A percentile compares a stretch with the other conserved stretches of the same genome.
Conservation (phyloP, 2,888 invertebrate species). For the Erebia epiphron region DNA sequence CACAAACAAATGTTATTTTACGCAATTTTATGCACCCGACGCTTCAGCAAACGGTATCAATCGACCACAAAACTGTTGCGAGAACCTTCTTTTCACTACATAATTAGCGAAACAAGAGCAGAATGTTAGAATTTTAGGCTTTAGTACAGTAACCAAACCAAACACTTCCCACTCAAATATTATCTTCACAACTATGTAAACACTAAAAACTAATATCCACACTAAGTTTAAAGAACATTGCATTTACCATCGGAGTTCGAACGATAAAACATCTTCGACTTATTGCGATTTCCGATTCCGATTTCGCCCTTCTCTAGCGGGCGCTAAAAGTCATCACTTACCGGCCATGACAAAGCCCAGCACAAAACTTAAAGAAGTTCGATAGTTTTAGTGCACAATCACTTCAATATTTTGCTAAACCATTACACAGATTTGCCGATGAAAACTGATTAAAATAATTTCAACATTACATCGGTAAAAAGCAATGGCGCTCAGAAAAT, state of each 20-base stretch:
- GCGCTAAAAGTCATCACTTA: conserved; percentile 86
- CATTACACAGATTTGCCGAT: conserved; percentile 82
- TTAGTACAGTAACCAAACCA: conserved; percentile 73
- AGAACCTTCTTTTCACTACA: conserved; percentile 60
- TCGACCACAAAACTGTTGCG: conserved; percentile 58
- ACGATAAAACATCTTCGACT: conserved; percentile 84
- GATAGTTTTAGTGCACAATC: conserved; percentile 80
- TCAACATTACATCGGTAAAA: conserved; percentile 82
- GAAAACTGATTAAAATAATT: conserved; percentile 84
- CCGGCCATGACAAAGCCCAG: conserved; percentile 90
- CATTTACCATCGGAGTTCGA: conserved; percentile 84
- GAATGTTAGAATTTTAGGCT: conserved; percentile 65
- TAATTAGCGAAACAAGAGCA: conserved; percentile 63
- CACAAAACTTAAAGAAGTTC: conserved; percentile 81
- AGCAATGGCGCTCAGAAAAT: conserved; percentile 83
- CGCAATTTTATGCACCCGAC: conserved; percentile 46
- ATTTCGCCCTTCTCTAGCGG: conserved; percentile 83
- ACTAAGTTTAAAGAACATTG: conserved; percentile 80
- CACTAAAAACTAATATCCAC: conserved; percentile 77
- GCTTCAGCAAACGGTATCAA: conserved; percentile 31
- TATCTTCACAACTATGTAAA: conserved; percentile 70
- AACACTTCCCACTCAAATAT: conserved; percentile 67
- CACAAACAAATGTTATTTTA: conserved; percentile 56
- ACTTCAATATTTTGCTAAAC: conserved; percentile 79
- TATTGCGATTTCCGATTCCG: conserved; percentile 82